A percentile compares a stretch with the other conserved stretches of the same genome.
Evolutionary conservation across 2,888 invertebrate genomes (phyloP).

Genomic region (Desoria tigrina): DNA sequence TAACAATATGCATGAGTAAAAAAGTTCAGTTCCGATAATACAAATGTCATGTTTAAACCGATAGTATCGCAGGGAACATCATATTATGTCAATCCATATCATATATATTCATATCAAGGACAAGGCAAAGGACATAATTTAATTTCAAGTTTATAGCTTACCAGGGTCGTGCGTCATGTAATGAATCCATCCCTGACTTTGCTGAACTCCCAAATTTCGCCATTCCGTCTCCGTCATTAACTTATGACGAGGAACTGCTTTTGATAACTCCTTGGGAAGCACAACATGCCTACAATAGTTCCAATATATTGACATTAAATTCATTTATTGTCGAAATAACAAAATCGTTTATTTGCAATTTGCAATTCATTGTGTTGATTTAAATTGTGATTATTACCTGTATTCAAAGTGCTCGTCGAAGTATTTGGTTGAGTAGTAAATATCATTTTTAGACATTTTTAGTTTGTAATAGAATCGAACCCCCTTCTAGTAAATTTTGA

Average conservation of each 20-base stretch:
- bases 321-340: not conserved
- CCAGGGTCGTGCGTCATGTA: conserved; percentile 95
- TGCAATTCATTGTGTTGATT: not conserved
- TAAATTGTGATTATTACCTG: conserved; percentile 67
- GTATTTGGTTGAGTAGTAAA: conserved; percentile 92
- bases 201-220: conserved; percentile 91
- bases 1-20: too few relatives aligned
- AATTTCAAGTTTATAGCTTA: conserved; percentile 56
- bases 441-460: conserved; percentile 63
- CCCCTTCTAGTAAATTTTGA: too few relatives aligned
- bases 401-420: conserved; percentile 88
- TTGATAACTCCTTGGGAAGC: conserved; percentile 86
- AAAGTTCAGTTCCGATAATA: too few relatives aligned
- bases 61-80: too few relatives aligned
- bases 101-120: conserved; percentile 8
- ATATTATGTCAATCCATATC: not conserved
- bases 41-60: too few relatives aligned
- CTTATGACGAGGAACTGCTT: conserved; percentile 86
- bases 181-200: conserved; percentile 95
- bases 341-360: not conserved
- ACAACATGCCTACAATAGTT: conserved; percentile 87
- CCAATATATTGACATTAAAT: too few relatives aligned
- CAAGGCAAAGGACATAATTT: conserved; percentile 1
- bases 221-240: conserved; percentile 92
- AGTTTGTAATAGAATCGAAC: too few relatives aligned